These are phyloP conservation scores for Coregonus clupeaformis DNA, from an alignment of 2,113 vertebrate species.

Conservation along the genomic window DNA sequence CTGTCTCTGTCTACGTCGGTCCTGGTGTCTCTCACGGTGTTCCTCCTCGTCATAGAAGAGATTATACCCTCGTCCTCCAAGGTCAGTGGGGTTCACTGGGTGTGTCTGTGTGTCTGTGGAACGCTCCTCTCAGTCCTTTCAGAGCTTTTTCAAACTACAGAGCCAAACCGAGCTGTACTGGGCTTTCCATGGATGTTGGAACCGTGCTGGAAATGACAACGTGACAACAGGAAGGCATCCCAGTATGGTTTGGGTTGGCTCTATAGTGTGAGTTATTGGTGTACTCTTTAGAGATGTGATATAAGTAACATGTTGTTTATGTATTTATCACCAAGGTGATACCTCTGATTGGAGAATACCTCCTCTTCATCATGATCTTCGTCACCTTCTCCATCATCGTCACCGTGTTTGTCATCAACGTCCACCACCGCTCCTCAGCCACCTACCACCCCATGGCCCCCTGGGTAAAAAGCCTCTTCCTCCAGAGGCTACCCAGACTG, in stretches of 20 bases:
- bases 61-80: slow-evolving; percentile 98
- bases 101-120: too few species aligned
- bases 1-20: slow-evolving; percentile 94
- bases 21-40: slow-evolving; percentile 94
- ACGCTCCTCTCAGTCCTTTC: too few species aligned
- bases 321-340: slow-evolving; percentile 79
- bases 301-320: too few species aligned
- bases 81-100: slow-evolving; percentile 65
- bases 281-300: too few species aligned
- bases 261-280: too few species aligned
- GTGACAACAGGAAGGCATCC: too few species aligned
- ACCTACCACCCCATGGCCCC: slow-evolving; percentile 96
- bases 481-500: slow-evolving; percentile 85
- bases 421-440: slow-evolving; percentile 91
- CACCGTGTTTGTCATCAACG: slow-evolving; percentile 94
- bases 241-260: too few species aligned
- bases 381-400: slow-evolving; percentile 96
- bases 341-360: slow-evolving; percentile 93
- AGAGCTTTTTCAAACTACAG: too few species aligned
- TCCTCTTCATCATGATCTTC: slow-evolving; percentile 97
- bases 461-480: slow-evolving; percentile 93
- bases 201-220: too few species aligned
- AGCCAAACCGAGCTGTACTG: too few species aligned
- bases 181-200: too few species aligned
- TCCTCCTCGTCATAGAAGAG: slow-evolving; percentile 95